phyloP scores from a whole-genome alignment of 2,113 vertebrate genomes.

The Gambusia affinis region DNA sequence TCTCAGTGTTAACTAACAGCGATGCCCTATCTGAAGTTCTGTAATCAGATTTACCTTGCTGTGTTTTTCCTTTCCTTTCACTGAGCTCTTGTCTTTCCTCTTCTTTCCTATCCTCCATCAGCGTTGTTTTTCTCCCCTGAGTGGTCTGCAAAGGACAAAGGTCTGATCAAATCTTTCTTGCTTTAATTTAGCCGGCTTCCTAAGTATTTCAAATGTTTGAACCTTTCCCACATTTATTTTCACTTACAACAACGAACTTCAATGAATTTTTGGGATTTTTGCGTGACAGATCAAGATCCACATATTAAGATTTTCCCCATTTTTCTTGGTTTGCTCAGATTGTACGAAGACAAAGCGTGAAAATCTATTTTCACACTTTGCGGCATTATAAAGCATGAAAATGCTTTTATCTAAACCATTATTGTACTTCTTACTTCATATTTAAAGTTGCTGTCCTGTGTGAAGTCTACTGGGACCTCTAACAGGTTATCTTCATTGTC shows the following conservation, averaged over 20 bases:
- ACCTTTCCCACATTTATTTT: background rate
- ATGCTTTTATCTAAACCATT: background rate
- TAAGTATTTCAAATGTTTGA: background rate
- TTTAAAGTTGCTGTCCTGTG: background rate
- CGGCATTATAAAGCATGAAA: background rate
- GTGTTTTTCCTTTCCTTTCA: slow-evolving; percentile 75
- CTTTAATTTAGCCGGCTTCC: background rate
- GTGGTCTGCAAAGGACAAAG: background rate
- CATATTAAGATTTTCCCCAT: background rate
- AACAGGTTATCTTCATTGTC: background rate
- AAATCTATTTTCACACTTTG: background rate
- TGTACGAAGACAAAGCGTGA: background rate
- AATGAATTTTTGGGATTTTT: background rate
- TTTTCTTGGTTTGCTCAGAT: background rate
- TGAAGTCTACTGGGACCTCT: background rate
- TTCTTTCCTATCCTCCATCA: slow-evolving; percentile 43
- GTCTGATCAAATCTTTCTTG: background rate
- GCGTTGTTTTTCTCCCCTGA: slow-evolving; percentile 64
- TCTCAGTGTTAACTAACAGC: slow-evolving; percentile 76
- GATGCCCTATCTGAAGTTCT: slow-evolving; percentile 74
- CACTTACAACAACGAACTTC: background rate
- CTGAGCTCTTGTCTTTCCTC: slow-evolving; percentile 49
- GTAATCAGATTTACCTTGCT: slow-evolving; percentile 82
- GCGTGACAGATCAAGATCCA: background rate
- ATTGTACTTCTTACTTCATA: background rate